Evolutionary conservation across 2,888 invertebrate genomes (phyloP).

Genomic region (Rhagonycha lutea): DNA sequence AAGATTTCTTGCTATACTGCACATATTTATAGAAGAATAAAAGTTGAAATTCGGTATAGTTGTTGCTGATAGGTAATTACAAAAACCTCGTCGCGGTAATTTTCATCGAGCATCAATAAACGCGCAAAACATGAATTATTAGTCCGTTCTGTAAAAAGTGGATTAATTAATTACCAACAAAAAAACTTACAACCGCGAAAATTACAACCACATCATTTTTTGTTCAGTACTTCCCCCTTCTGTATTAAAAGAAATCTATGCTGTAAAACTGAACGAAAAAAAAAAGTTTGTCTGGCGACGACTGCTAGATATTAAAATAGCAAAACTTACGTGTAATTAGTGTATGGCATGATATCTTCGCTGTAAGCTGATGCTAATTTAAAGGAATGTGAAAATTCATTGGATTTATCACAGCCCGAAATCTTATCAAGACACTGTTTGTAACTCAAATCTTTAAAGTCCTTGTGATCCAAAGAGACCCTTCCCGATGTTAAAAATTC

Average conservation of each 20-base stretch:
- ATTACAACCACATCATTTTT: not conserved
- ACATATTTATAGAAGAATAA: not conserved
- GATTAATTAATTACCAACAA: not conserved
- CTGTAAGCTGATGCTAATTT: constrained; percentile 94
- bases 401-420: constrained; percentile 76
- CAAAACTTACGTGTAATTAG: constrained; percentile 91
- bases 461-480: constrained; percentile 89
- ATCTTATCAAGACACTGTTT: constrained; percentile 89
- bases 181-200: not conserved
- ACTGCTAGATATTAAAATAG: not conserved
- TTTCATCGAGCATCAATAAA: not conserved
- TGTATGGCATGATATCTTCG: constrained; percentile 95
- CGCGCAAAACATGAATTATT: not conserved
- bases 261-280: not conserved
- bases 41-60: not conserved
- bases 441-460: constrained; percentile 95
- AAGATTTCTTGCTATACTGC: too few relatives aligned
- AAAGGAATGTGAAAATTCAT: constrained; percentile 95
- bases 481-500: constrained; percentile 92
- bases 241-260: not conserved
- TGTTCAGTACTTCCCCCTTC: not conserved
- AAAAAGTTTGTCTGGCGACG: not conserved
- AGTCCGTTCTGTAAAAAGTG: not conserved
- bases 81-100: too few relatives aligned
- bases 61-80: not conserved